Conservation (phyloP, 2,888 invertebrate species). For the Scaptodrosophila latifasciaeformis region DNA sequence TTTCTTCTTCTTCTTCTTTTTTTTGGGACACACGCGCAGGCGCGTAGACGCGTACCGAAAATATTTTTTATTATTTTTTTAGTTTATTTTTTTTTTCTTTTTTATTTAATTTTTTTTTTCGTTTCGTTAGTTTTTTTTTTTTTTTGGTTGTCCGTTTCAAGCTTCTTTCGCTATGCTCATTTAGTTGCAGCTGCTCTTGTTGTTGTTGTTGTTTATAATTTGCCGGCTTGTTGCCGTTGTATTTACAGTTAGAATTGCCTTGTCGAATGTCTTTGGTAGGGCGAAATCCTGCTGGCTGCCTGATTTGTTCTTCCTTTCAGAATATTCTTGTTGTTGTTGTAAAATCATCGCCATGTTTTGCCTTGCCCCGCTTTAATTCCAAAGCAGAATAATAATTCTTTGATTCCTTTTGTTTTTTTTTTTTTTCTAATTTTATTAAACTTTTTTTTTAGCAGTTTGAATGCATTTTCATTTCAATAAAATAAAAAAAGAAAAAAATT, state of each 20-base stretch:
- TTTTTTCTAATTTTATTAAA: no score
- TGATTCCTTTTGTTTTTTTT: no score
- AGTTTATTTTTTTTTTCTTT: neutral
- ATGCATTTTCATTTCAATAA: no score
- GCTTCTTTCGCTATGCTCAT: neutral
- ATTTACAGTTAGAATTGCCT: neutral
- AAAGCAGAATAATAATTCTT: no score
- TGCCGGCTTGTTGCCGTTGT: constrained; percentile 1
- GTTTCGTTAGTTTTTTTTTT: constrained; percentile 29
- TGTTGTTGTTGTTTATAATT: neutral
- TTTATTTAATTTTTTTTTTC: neutral
- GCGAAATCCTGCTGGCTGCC: constrained; percentile 8
- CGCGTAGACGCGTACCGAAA: constrained; percentile 15
- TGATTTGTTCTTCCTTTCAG: no score
- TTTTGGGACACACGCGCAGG: constrained; percentile 22
- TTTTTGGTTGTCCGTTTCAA: neutral
- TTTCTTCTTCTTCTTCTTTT: no score
- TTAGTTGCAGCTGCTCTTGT: neutral
- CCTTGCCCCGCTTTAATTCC: constrained; percentile 28
- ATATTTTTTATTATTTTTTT: neutral
- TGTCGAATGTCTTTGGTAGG: neutral
- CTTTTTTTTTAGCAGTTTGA: no score
- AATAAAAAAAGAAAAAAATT: no score
- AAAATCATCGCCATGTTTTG: constrained; percentile 39
- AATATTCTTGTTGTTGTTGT: constrained; percentile 25